Evolutionary conservation across 2,797 vertebrate species (phyloP).

Genomic region (Artibeus lituratus): DNA sequence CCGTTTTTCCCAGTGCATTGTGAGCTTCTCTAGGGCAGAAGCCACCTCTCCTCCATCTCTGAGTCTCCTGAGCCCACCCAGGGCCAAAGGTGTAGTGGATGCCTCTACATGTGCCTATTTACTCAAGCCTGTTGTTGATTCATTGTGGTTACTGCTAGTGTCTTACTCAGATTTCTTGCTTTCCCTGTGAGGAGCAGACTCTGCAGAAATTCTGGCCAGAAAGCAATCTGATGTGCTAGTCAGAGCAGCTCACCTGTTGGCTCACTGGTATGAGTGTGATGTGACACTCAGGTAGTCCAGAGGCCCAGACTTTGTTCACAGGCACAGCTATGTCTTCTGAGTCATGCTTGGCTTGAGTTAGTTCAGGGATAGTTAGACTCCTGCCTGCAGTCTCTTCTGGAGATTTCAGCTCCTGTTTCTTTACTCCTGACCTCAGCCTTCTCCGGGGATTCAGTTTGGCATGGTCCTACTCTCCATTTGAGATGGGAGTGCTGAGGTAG

Average conservation of each 20-base stretch:
- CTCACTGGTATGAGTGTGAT: conserved; percentile 37
- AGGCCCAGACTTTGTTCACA: conserved; percentile 29
- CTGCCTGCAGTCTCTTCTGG: not conserved
- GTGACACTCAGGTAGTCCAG: not conserved
- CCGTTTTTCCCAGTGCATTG: not conserved
- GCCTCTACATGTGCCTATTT: not conserved
- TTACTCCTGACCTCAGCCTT: not conserved
- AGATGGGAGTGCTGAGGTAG: not conserved
- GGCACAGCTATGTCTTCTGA: conserved; percentile 37
- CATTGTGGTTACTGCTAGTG: not conserved
- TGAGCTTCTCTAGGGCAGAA: not conserved
- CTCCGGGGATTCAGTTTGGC: not conserved
- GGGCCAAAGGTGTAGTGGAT: not conserved
- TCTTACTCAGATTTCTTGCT: conserved; percentile 40
- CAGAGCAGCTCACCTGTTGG: conserved; percentile 61
- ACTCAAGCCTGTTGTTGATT: conserved; percentile 29
- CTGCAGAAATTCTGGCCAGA: conserved; percentile 67
- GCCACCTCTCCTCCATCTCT: not conserved
- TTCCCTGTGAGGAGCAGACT: conserved; percentile 30
- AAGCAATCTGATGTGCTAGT: conserved; percentile 53
- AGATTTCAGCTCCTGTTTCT: not conserved
- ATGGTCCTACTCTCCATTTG: not conserved
- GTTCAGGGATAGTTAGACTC: not conserved
- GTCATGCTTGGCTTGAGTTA: conserved; percentile 17
- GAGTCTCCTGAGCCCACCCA: not conserved